Conservation (phyloP, 2,113 vertebrate species). For the Dendrocopos noguchii region DNA sequence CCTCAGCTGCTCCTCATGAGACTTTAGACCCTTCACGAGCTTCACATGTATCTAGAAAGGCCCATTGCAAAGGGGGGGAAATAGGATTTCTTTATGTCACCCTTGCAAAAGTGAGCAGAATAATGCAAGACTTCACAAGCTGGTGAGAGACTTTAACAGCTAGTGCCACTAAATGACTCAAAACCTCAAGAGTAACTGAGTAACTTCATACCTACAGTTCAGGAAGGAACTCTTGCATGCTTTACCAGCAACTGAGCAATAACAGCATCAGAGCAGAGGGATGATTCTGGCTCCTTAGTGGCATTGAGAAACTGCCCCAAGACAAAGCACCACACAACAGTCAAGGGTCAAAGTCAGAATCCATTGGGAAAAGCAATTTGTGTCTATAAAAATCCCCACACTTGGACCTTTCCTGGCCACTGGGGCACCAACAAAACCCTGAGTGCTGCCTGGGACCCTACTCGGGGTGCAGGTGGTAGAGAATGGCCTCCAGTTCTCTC, state of each 20-base stretch:
- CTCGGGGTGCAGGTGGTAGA: neutral
- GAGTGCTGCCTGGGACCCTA: rapidly evolving
- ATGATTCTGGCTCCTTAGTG: neutral
- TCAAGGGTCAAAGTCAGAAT: neutral
- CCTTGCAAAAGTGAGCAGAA: neutral
- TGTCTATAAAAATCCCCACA: neutral
- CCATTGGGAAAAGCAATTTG: neutral
- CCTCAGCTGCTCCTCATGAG: no score
- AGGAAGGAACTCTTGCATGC: neutral
- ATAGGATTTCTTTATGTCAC: neutral
- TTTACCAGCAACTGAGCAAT: neutral
- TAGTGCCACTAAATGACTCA: conserved; percentile 13
- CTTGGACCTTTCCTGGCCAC: neutral
- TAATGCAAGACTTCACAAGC: neutral
- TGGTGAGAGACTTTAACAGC: neutral
- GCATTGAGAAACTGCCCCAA: neutral
- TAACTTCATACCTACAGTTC: neutral
- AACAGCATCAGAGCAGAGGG: neutral
- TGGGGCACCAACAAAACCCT: neutral
- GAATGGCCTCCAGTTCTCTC: neutral
- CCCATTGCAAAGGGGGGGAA: neutral
- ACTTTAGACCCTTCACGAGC: no score
- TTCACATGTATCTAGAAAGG: neutral
- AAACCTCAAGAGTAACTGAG: conserved; percentile 28
- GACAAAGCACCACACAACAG: neutral